Conservation (phyloP, 2,888 invertebrate genomes). For the Rotaria macrura region DNA sequence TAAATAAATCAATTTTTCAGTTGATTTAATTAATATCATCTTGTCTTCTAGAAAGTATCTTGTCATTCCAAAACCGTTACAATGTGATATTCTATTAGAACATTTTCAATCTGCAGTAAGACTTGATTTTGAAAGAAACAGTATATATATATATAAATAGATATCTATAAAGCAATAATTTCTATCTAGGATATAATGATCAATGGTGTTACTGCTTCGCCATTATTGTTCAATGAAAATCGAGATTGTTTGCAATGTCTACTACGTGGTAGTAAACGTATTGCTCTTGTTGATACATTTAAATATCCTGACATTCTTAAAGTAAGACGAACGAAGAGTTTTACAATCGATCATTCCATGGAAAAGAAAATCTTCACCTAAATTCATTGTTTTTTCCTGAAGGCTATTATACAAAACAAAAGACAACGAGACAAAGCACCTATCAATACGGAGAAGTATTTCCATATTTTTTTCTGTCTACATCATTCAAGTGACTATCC, state of each 20-base stretch:
- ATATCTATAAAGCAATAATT: too few species aligned
- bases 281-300: slow-evolving; percentile 43
- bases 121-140: too few species aligned
- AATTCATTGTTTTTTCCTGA: background rate
- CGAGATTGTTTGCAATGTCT: slow-evolving; percentile 48
- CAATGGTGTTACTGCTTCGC: slow-evolving; percentile 48
- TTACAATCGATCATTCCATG: too few species aligned
- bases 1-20: too few species aligned
- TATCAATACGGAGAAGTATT: slow-evolving; percentile 39
- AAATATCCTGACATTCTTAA: background rate
- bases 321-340: background rate
- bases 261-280: slow-evolving; percentile 42
- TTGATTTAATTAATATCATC: too few species aligned
- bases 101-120: slow-evolving; percentile 42
- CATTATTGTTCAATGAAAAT: slow-evolving; percentile 46
- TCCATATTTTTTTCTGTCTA: slow-evolving; percentile 37
- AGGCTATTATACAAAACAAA: slow-evolving; percentile 16
- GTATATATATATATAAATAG: too few species aligned
- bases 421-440: slow-evolving; percentile 37
- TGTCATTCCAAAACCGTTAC: slow-evolving; percentile 42
- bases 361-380: too few species aligned
- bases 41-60: slow-evolving; percentile 41
- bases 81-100: slow-evolving; percentile 40
- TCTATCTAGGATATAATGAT: slow-evolving; percentile 39
- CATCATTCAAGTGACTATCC: too few species aligned